Percentiles rank a stretch among this genome's conserved stretches.
These are phyloP conservation scores for Melanostoma mellinum DNA, from an alignment of 2,888 invertebrate genomes.

Conservation along the genomic window DNA sequence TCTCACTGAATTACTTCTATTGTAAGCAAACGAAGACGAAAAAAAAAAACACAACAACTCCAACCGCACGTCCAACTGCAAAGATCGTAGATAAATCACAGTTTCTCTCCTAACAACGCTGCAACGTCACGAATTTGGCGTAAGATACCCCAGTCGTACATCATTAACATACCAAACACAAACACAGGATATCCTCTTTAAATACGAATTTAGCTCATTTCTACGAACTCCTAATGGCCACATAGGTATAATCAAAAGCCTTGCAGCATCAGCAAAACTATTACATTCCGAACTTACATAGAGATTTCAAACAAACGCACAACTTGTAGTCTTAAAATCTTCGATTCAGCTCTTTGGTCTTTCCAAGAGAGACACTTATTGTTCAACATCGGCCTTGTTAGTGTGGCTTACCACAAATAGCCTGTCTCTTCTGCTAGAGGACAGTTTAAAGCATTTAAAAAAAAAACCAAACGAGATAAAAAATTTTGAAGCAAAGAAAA, in stretches of 20 bases:
- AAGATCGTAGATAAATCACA: conserved; percentile 66
- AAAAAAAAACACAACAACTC: conserved; percentile 4
- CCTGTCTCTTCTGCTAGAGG: conserved; percentile 16
- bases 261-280: conserved; percentile 11
- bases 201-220: conserved; percentile 61
- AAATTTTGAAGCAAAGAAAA: conserved; percentile 29
- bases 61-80: conserved; percentile 18
- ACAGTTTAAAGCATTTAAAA: conserved; percentile 7
- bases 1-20: background rate
- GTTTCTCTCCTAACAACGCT: conserved; percentile 60
- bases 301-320: conserved; percentile 66
- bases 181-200: conserved; percentile 58
- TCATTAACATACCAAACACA: conserved; percentile 68
- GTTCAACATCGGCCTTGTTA: conserved; percentile 70
- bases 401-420: conserved; percentile 51
- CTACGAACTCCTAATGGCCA: conserved; percentile 70
- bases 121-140: conserved; percentile 69
- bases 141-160: conserved; percentile 43
- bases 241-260: conserved; percentile 20
- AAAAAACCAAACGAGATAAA: conserved; percentile 27
- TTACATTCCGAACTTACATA: conserved; percentile 67
- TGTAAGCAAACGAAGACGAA: background rate
- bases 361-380: conserved; percentile 51
- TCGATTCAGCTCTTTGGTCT: conserved; percentile 6
- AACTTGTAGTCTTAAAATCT: conserved; percentile 56